Evolutionary conservation across 1,140 invertebrate genomes (phyloP).

Genomic region (Apocrypta bakeri): DNA sequence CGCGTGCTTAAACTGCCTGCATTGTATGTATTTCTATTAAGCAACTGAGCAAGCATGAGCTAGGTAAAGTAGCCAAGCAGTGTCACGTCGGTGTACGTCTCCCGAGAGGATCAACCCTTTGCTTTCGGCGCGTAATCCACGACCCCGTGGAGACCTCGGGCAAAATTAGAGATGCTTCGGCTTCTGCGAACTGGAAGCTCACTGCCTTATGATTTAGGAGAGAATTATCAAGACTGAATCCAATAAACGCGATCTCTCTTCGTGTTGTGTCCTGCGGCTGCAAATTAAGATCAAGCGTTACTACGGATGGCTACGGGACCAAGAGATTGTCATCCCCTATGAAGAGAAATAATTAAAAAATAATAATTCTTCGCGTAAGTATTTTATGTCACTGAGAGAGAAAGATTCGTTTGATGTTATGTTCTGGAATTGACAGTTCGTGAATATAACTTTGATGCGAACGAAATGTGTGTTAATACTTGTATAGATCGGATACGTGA

Average conservation of each 20-base stretch:
- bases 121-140: slow-evolving; percentile 70
- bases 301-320: neutral
- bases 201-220: slow-evolving; percentile 69
- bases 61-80: slow-evolving; percentile 54
- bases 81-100: slow-evolving; percentile 68
- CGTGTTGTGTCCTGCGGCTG: slow-evolving; percentile 57
- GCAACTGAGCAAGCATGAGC: slow-evolving; percentile 44
- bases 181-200: slow-evolving; percentile 47
- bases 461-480: too few species aligned
- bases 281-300: slow-evolving; percentile 68
- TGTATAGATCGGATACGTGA: too few species aligned
- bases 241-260: slow-evolving; percentile 64
- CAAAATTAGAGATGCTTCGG: slow-evolving; percentile 69
- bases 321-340: too few species aligned
- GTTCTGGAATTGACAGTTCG: too few species aligned
- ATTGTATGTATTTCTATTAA: slow-evolving; percentile 68
- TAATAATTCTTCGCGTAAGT: too few species aligned
- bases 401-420: too few species aligned
- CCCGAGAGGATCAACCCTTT: slow-evolving; percentile 74
- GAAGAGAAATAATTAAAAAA: too few species aligned
- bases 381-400: too few species aligned
- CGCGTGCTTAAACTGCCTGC: slow-evolving; percentile 1
- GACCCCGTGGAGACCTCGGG: slow-evolving; percentile 70
- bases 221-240: slow-evolving; percentile 72
- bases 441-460: too few species aligned